Evolutionary conservation across 1,140 invertebrate genomes (phyloP), one percentile per base, ranked within the genome.

Genomic region (Batillaria attramentaria): DNA sequence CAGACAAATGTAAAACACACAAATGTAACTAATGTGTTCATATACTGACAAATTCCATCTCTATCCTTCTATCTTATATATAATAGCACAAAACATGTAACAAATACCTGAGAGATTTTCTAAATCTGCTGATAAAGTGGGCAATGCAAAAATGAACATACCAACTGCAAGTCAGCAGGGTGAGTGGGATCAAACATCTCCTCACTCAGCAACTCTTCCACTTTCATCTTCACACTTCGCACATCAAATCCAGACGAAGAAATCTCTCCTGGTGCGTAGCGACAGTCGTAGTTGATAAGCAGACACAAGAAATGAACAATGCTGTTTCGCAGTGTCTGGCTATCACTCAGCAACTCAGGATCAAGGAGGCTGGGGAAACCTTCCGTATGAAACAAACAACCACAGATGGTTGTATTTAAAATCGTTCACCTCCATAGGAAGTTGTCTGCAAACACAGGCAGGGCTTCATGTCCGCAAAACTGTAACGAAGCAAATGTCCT

Each of bases 141-240:
- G 28, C 28, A 24, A 24, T 18, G 16, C 20, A 62, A 2, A 16
- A 54, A 5, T 37, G 72, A 54, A 73, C 77, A 75, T 80, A 84
- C 83, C 75, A 83, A 74, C 62, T 84, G 83, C 24, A 86, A 46
- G 76, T 85, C 81, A 78, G 84, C 69, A 43, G 81, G 42, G 41
- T 50, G 81, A 20, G 24, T 35, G 6, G 72, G 57, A 54, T 86
- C 82, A 76, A 85, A 80, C 4, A 54, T 76, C 0, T 82, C 79
- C 57, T 81, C 81, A 72, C 76, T 62, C 3, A 85, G 79, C 4
- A 82, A 33, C 33, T 86, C 76, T n/a, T 78, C 62, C 1, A 84
- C 65, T 66, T 83, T 83, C 6, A 50, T 54, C 54, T 81, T 82
- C 69, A 84, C 42, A 35, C 54, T 42, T 41, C n/a, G 46, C 16